Conservation (phyloP, 2,888 invertebrate genomes). For the Drosophila limbata region DNA sequence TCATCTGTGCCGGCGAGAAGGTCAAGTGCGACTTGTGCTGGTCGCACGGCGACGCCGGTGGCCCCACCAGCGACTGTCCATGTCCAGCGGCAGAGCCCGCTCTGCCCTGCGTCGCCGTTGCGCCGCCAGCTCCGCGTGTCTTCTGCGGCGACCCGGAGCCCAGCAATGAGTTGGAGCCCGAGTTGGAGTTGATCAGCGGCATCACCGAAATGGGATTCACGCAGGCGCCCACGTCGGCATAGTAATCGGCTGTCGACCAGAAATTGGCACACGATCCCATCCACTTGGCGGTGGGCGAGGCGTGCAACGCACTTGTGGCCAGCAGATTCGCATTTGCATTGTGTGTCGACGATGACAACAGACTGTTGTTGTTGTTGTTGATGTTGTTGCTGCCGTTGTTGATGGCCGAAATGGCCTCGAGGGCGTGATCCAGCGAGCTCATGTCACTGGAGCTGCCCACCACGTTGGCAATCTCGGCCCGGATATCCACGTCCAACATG, state of each 20-base stretch:
- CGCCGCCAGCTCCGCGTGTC: constrained; percentile 8
- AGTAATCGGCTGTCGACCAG: constrained; percentile 87
- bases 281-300: constrained; percentile 74
- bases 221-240: constrained; percentile 90
- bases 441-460: constrained; percentile 90
- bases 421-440: constrained; percentile 85
- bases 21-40: constrained; percentile 89
- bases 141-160: constrained; percentile 76
- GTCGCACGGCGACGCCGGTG: constrained; percentile 87
- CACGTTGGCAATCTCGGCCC: constrained; percentile 93
- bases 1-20: constrained; percentile 90
- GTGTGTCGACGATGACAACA: constrained; percentile 38
- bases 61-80: constrained; percentile 23
- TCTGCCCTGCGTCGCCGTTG: constrained; percentile 37
- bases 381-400: constrained; percentile 63
- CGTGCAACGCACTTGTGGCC: constrained; percentile 65
- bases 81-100: constrained; percentile 24
- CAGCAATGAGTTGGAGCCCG: constrained; percentile 83
- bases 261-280: constrained; percentile 75
- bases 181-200: constrained; percentile 88
- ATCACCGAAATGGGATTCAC: constrained; percentile 95
- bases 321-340: constrained; percentile 63
- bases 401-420: constrained; percentile 82
- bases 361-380: constrained; percentile 22
- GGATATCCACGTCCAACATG: constrained; percentile 95